Evolutionary conservation across 2,113 vertebrate species (phyloP).

Genomic region (Carettochelys insculpta): DNA sequence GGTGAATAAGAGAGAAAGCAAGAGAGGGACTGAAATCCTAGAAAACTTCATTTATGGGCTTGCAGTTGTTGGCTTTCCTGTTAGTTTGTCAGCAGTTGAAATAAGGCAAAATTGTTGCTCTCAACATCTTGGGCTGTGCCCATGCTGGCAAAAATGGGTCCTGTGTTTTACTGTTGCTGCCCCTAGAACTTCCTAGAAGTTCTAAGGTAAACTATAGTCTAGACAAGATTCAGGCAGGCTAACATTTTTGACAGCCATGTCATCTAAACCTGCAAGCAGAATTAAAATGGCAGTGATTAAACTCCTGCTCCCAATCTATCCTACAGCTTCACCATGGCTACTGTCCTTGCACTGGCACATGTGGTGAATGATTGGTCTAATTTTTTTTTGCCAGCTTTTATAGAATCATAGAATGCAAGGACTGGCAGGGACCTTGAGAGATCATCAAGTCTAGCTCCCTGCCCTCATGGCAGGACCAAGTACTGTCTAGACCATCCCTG

Average conservation of each 20-base stretch:
- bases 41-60: background rate
- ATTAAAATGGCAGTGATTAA: fast-evolving
- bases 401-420: no score
- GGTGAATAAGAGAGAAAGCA: background rate
- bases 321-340: background rate
- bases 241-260: background rate
- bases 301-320: background rate
- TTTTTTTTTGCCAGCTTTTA: no score
- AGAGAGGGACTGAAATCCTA: background rate
- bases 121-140: background rate
- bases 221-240: background rate
- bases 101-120: background rate
- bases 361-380: background rate
- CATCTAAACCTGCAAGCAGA: background rate
- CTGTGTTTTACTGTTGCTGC: background rate
- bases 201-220: background rate
- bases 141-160: background rate
- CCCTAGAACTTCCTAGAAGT: background rate
- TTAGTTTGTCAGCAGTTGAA: background rate
- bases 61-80: background rate
- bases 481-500: no score
- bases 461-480: no score
- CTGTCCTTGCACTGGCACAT: background rate
- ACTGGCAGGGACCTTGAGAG: no score
- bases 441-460: no score